phyloP scores from a whole-genome alignment of 2,888 invertebrate species.

The Spialia ferax region DNA sequence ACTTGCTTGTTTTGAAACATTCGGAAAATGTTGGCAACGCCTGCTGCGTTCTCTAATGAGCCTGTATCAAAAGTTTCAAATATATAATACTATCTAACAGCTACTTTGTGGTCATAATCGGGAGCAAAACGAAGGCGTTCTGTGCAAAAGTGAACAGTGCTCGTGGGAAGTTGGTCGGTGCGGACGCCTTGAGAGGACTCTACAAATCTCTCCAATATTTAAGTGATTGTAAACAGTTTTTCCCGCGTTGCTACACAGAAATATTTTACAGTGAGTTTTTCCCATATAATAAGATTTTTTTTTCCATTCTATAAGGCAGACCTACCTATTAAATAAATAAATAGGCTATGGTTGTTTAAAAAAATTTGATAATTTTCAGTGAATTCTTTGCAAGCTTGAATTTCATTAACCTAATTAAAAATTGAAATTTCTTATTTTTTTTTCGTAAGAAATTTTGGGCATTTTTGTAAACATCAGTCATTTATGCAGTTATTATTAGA shows the following conservation, averaged over 20 bases:
- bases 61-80: constrained; percentile 26
- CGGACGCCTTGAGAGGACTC: constrained; percentile 21
- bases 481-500: no score
- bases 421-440: no score
- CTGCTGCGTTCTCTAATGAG: constrained; percentile 26
- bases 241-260: not conserved
- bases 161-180: constrained; percentile 11
- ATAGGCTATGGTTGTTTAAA: no score
- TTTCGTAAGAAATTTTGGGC: no score
- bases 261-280: constrained; percentile 16
- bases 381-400: no score
- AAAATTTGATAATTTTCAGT: no score
- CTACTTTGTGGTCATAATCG: constrained; percentile 25
- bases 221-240: constrained; percentile 11
- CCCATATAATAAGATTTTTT: not conserved
- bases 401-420: no score
- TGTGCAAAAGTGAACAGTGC: constrained; percentile 29
- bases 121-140: constrained; percentile 29
- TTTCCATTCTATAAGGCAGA: no score
- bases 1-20: constrained; percentile 16
- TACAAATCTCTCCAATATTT: not conserved
- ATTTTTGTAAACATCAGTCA: no score
- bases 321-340: no score
- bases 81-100: constrained; percentile 31
- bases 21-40: constrained; percentile 22